Evolutionary conservation across 2,797 vertebrate species (phyloP).

Genomic region (Pteronotus mesoamericanus): DNA sequence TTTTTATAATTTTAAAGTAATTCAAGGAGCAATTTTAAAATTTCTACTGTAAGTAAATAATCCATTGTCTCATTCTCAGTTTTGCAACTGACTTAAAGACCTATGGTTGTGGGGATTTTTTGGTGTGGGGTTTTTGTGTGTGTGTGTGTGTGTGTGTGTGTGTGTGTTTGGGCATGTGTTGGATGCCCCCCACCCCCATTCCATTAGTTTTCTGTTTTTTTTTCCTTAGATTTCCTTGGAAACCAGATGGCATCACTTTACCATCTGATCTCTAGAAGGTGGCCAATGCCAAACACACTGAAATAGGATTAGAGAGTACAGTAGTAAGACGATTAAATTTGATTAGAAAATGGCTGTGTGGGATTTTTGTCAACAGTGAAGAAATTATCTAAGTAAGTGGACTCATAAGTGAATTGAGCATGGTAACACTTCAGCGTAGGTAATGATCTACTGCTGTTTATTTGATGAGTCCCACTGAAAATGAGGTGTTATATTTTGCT

Average conservation of each 20-base stretch:
- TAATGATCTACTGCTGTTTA: slow-evolving; percentile 4
- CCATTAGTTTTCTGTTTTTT: not conserved
- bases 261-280: slow-evolving; percentile 13
- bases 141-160: not conserved
- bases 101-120: not conserved
- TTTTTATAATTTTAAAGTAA: not conserved
- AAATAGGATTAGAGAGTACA: slow-evolving; percentile 29
- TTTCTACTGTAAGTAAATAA: not conserved
- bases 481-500: slow-evolving; percentile 36
- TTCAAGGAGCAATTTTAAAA: not conserved
- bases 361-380: slow-evolving; percentile 51
- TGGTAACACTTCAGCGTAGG: not conserved
- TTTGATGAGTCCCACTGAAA: slow-evolving; percentile 37
- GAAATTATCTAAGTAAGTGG: slow-evolving; percentile 32
- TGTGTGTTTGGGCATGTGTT: not conserved
- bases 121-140: no score
- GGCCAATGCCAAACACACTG: slow-evolving; percentile 12
- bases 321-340: slow-evolving; percentile 50
- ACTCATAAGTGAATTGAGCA: slow-evolving; percentile 22
- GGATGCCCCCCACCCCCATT: not conserved
- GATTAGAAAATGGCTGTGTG: slow-evolving; percentile 37
- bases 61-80: not conserved
- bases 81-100: not conserved
- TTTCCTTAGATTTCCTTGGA: not conserved
- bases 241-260: slow-evolving; percentile 24